Base-by-base conservation (phyloP, 2,797 vertebrate genomes). In the Platyrinchus mystaceus region DNA sequence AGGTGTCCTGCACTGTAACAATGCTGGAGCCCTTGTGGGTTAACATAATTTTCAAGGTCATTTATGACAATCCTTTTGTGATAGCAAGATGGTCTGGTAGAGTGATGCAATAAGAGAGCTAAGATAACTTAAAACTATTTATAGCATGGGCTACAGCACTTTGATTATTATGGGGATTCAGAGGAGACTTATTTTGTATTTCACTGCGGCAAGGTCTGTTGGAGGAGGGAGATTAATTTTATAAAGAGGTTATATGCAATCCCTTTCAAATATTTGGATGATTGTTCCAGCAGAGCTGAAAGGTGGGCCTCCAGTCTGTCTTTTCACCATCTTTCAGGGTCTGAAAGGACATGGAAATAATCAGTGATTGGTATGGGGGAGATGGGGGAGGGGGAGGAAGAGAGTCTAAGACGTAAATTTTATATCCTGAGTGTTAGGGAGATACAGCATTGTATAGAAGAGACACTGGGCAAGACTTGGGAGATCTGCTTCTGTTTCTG, bases 61-160 rank as follows among this genome's bases (percentile, higher is more conserved):
- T 94, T 86, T 68, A 59, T 70, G 30, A 56, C 90, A 95, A 95
- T 92, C 58, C 37, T 19, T 52, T 64, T 86, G 70, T 94, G 81
- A 77, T 44, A 75, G 79, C 34, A 66, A 68, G 74, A 89, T 95
- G 91, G 44, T 92, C 68, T 94, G 47, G 30, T 41, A 39, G 43
- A 83, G 32, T 34, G 49, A 83, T 43, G 82, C 67, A 96, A 93
- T 87, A 89, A 60, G 47, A 93, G 84, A 74, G 36, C 28, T 53
- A 43, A 68, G 71, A 93, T 95, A 56, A 75, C 43, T 75, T 89
- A 88, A 71, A 91, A 90, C 90, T 94, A 66, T 94, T 95, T 94
- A 81, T 93, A 82, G 44, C 44, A 89, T 74, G 41, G 24, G 30
- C 46, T 80, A 11, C 6, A 66, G 73, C 69, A 90, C 73, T 97